Percentiles rank a stretch among this genome's conserved stretches.
These are phyloP conservation scores for Cochlearius cochlearius DNA, from an alignment of 2,113 vertebrate genomes.

Conservation along the genomic window DNA sequence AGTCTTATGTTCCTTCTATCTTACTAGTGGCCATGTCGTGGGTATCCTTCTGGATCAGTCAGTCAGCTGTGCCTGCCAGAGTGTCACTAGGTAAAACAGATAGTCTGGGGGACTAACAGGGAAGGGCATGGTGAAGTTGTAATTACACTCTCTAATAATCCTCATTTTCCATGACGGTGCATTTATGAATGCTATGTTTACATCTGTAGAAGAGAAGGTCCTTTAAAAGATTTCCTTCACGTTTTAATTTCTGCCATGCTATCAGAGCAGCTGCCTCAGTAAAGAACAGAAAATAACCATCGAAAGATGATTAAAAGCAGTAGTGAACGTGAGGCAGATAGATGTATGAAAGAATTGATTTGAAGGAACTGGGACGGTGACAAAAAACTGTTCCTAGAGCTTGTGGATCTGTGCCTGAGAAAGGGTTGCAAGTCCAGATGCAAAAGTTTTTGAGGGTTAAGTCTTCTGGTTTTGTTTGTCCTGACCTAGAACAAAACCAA, in stretches of 20 bases:
- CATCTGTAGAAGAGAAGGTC: not conserved
- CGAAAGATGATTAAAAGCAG: not conserved
- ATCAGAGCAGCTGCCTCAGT: not conserved
- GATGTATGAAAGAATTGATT: not conserved
- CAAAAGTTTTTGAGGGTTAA: not conserved
- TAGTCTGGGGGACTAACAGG: not conserved
- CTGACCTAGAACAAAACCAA: not conserved
- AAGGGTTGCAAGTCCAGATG: not conserved
- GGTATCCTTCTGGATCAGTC: constrained; percentile 99
- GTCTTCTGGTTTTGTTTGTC: not conserved
- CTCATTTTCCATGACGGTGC: not conserved
- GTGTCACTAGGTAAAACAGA: constrained; percentile 86
- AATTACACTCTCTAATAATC: not conserved
- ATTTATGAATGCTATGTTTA: not conserved
- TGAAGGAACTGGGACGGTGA: not conserved
- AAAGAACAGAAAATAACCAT: not conserved
- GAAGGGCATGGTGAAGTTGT: not conserved
- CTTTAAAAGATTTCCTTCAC: not conserved
- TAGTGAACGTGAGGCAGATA: not conserved
- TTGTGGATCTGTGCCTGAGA: not conserved
- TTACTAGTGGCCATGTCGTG: constrained; percentile 97
- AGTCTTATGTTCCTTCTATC: constrained; percentile 96
- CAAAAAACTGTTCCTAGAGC: not conserved
- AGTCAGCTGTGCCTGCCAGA: constrained; percentile 93
- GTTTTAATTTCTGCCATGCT: not conserved